Evolutionary conservation across 2,888 invertebrate species (phyloP), one percentile per base, ranked within the genome.

Genomic region (Drosophila suboccidentalis): DNA sequence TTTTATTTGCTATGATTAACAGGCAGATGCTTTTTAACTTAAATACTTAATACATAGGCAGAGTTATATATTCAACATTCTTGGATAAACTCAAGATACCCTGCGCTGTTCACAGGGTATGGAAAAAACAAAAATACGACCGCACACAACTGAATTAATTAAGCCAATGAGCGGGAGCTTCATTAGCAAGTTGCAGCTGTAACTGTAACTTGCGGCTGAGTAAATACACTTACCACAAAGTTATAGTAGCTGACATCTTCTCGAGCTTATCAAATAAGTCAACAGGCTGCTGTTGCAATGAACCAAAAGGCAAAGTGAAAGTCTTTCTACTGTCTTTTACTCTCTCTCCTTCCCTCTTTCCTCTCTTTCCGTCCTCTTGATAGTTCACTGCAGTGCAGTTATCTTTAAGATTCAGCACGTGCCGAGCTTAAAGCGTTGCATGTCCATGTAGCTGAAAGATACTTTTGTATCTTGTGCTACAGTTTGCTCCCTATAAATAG

Each of bases 71-170:
- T 3, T 3, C 26, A 26, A 26, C 26, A 5, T 26, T 1, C 26
- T 26, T 26, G 26, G 5, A 4, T 11, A 11, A 34, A 34, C 36
- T 38, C 8, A 5, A 36, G 13, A n/a, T n/a, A n/a, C 36, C 4
- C 22, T 10, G 17, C n/a, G 36, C 38, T 38, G 3, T n/a, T 32
- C n/a, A 17, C 15, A 47, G 58, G 47, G 58, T 58, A 47, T 38
- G 1, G 6, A 29, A 58, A 38, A 29, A 46, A 58, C 47, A 47
- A 58, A 46, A 58, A 29, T 47, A 47, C 38, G 47, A 47, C 38
- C 58, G 8, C 15, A 43, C 61, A 53, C 54, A 74, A 77, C 71
- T 60, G 69, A 75, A 82, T 89, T 89, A 89, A 86, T 86, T 84
- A 87, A 70, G 57, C 46, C 71, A 75, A 80, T 71, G 69, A 75